Conservation (phyloP, 2,888 invertebrate species). For the Eumerus sabulonum region DNA sequence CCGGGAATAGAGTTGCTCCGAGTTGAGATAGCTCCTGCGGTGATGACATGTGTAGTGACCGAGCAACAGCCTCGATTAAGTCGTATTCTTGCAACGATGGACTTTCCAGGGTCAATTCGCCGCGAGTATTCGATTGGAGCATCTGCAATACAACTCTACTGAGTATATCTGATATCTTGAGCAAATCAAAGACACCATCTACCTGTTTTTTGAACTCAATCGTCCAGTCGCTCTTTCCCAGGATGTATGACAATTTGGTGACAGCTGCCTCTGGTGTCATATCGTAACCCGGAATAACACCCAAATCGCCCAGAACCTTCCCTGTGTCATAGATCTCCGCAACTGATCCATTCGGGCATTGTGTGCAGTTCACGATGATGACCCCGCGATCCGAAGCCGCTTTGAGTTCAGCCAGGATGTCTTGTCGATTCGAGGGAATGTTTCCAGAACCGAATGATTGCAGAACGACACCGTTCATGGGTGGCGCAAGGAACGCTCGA, state of each 20-base stretch:
- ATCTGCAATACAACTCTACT: slow-evolving; percentile 80
- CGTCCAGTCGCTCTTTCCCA: slow-evolving; percentile 87
- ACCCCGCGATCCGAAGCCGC: slow-evolving; percentile 88
- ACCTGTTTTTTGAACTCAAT: slow-evolving; percentile 84
- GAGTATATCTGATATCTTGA: neutral
- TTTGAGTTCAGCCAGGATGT: slow-evolving; percentile 86
- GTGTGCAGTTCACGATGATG: slow-evolving; percentile 94
- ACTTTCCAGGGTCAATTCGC: slow-evolving; percentile 84
- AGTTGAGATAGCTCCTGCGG: slow-evolving; percentile 81
- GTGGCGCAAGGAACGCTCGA: slow-evolving; percentile 85
- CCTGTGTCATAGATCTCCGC: slow-evolving; percentile 91
- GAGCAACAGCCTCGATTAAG: slow-evolving; percentile 82
- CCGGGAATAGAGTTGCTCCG: slow-evolving; percentile 84
- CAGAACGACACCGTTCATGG: slow-evolving; percentile 90
- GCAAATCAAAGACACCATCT: neutral
- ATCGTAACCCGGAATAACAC: slow-evolving; percentile 77
- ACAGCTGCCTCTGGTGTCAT: slow-evolving; percentile 95
- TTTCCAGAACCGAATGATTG: slow-evolving; percentile 97
- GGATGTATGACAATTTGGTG: slow-evolving; percentile 92
- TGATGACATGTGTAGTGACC: slow-evolving; percentile 81
- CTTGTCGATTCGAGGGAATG: slow-evolving; percentile 90
- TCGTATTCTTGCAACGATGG: slow-evolving; percentile 79
- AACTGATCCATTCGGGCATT: slow-evolving; percentile 92
- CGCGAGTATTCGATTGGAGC: slow-evolving; percentile 88
- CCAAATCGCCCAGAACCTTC: slow-evolving; percentile 79